Conservation (phyloP, 2,888 invertebrate species). For the Nemotelus nigrinus region DNA sequence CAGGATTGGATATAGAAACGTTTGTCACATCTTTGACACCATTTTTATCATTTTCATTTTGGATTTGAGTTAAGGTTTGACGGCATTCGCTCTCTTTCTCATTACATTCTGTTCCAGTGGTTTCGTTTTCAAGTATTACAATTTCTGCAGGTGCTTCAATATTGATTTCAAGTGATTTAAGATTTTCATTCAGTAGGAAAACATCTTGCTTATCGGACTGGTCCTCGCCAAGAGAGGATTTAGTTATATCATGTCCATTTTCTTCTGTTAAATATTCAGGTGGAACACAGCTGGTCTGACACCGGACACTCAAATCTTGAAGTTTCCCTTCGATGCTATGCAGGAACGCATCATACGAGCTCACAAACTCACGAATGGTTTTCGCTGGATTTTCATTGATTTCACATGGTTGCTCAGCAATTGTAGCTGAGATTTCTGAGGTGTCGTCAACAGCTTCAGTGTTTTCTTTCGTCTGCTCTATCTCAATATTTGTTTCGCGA, state of each 20-base stretch:
- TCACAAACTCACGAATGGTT: conserved; percentile 4
- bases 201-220: too few species aligned
- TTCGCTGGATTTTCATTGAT: not conserved
- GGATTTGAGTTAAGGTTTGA: too few species aligned
- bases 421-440: not conserved
- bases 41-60: too few species aligned
- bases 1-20: too few species aligned
- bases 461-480: not conserved
- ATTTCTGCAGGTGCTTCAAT: too few species aligned
- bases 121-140: too few species aligned
- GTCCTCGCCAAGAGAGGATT: too few species aligned
- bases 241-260: not conserved
- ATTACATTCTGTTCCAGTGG: too few species aligned
- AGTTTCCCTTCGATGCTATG: conserved; percentile 16
- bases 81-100: too few species aligned
- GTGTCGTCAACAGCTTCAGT: not conserved
- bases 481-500: not conserved
- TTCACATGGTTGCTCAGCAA: not conserved
- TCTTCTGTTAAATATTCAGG: conserved; percentile 2
- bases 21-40: too few species aligned
- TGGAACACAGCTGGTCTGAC: not conserved
- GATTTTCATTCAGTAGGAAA: too few species aligned
- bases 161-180: too few species aligned
- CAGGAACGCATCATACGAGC: conserved; percentile 33
- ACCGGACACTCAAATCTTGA: conserved; percentile 15